Percentiles rank a stretch among this genome's conserved stretches.
Conservation (phyloP, 2,113 vertebrate genomes). For the Nothocercus julius region DNA sequence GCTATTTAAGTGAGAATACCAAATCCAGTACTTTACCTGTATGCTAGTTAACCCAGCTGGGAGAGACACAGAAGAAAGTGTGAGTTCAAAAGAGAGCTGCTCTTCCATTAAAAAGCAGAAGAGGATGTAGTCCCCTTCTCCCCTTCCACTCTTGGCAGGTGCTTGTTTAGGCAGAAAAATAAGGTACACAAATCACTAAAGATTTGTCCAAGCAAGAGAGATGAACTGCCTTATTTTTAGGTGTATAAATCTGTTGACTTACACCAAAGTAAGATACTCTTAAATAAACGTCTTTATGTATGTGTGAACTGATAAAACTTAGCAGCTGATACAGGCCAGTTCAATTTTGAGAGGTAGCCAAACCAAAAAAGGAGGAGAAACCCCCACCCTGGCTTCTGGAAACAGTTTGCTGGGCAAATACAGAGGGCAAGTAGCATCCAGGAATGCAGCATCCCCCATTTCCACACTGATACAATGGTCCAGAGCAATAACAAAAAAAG, state of each 20-base stretch:
- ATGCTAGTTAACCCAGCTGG: not conserved
- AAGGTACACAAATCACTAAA: not conserved
- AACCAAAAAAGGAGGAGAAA: not conserved
- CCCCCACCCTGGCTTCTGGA: not conserved
- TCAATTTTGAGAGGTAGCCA: not conserved
- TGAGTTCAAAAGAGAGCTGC: not conserved
- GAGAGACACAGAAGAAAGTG: not conserved
- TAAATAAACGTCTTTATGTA: not conserved
- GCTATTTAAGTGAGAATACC: not conserved
- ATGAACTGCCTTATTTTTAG: not conserved
- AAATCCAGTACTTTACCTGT: not conserved
- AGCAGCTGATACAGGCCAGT: not conserved
- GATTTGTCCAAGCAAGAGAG: not conserved
- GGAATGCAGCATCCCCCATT: accelerated
- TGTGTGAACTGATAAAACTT: not conserved
- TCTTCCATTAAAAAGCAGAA: not conserved
- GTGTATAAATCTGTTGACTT: not conserved
- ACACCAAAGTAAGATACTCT: not conserved
- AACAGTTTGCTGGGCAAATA: not conserved
- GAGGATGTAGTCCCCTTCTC: not conserved
- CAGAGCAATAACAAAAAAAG: not conserved
- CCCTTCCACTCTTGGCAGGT: not conserved
- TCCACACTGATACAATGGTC: not conserved
- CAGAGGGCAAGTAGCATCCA: not conserved
- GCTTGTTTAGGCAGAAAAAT: not conserved